A percentile compares a stretch with the other conserved stretches of the same genome.
phyloP scores from a whole-genome alignment of 2,113 vertebrate species.

The Callorhinus ursinus region DNA sequence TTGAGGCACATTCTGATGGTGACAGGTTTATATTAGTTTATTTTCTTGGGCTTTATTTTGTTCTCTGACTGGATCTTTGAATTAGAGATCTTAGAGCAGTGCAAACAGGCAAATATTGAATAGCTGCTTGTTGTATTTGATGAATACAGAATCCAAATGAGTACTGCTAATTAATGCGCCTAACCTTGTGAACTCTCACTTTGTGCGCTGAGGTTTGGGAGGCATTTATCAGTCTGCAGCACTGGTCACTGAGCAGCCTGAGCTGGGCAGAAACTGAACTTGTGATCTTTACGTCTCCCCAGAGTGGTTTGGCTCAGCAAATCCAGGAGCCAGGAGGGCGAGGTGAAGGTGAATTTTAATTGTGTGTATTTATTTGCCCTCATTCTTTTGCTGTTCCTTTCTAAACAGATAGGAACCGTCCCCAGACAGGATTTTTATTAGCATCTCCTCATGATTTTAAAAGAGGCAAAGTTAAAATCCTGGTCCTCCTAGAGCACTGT shows the following conservation, averaged over 20 bases:
- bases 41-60: conserved; percentile 70
- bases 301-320: not conserved
- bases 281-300: conserved; percentile 40
- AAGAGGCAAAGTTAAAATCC: not conserved
- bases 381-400: not conserved
- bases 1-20: conserved; percentile 55
- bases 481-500: not conserved
- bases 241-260: not conserved
- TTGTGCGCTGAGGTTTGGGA: conserved; percentile 57
- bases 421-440: not conserved
- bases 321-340: not conserved
- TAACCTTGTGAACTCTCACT: conserved; percentile 65
- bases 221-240: conserved; percentile 53
- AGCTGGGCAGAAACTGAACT: conserved; percentile 5
- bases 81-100: conserved; percentile 52
- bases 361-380: conserved; percentile 35
- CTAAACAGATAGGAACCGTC: conserved; percentile 10
- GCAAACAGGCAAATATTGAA: conserved; percentile 67
- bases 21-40: conserved; percentile 68
- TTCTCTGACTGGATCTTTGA: conserved; percentile 58
- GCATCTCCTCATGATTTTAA: conserved; percentile 1
- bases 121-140: conserved; percentile 70
- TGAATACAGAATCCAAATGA: conserved; percentile 67
- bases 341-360: conserved; percentile 60
- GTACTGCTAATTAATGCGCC: conserved; percentile 63